Evolutionary conservation across 2,113 vertebrate species (phyloP), one percentile per base, ranked within the genome.

Genomic region (Aphelocoma coerulescens): DNA sequence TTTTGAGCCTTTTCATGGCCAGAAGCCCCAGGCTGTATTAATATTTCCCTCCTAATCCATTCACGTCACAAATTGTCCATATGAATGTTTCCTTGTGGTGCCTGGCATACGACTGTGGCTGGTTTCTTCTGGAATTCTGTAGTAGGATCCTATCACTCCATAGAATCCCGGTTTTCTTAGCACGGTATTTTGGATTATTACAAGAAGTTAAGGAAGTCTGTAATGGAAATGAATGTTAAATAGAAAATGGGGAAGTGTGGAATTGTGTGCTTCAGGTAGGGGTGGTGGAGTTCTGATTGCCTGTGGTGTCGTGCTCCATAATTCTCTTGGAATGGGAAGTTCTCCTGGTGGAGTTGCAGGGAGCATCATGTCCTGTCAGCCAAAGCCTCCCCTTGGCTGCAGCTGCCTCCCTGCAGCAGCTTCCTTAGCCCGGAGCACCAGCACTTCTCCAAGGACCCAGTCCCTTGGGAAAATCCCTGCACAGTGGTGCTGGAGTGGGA

Each of bases 271-370:
- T 59, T 80, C 27, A 8, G 30, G 9, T 6, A 4, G 52, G 49
- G 16, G 24, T 6, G 66, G 23, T 8, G 46, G 14, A 10, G 8
- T 65, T 79, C 17, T 28, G n/a, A 5, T 21, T 19, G 35, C n/a
- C 55, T 72, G 11, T 21, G 48, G 26, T 18, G 44, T 76, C 0
- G 0, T 26, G 18, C 33, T 83, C 44, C 0, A 0, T 6, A 6
- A 17, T 21, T 7, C 20, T 23, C 16, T 46, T 7, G 62, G 32
- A n/a, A 24, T 59, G 62, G 37, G 35, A 32, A 54, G 11, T 22
- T 74, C 33, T 49, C 59, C 18, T 35, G 72, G 24, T 28, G 51
- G 22, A 61, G 28, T 3, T 48, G 26, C 24, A n/a, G 24, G 59
- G 62, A 57, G 16, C 33, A 15, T 24, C 7, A 2, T 9, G 24